A percentile compares a stretch with the other conserved stretches of the same genome.
Conservation (phyloP, 2,888 invertebrate species). For the Noctua janthe region DNA sequence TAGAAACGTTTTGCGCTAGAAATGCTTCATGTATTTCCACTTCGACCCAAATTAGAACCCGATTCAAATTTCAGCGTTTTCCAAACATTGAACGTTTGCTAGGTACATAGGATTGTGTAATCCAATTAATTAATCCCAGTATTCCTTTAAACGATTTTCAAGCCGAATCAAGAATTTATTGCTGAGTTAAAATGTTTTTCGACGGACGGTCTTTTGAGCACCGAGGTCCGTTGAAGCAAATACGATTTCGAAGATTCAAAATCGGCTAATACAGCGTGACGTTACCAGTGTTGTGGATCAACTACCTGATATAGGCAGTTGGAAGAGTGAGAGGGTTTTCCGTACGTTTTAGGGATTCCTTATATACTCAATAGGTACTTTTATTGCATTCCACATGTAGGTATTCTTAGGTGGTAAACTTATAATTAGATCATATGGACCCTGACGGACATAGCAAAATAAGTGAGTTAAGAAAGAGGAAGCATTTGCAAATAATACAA, state of each 20-base stretch:
- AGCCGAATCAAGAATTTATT: background rate
- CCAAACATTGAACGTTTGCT: background rate
- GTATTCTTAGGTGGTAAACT: too few relatives aligned
- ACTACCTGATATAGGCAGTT: too few relatives aligned
- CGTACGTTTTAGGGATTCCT: background rate
- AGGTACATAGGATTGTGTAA: background rate
- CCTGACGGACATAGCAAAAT: too few relatives aligned
- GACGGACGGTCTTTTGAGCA: background rate
- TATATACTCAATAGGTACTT: too few relatives aligned
- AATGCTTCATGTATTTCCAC: background rate
- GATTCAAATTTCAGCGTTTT: background rate
- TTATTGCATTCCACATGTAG: too few relatives aligned
- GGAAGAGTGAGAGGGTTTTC: background rate
- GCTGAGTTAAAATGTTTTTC: background rate
- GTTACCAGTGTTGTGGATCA: too few relatives aligned
- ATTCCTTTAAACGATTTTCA: constrained; percentile 6
- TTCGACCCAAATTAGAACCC: background rate
- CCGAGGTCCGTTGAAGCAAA: background rate
- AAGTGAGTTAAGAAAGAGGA: too few relatives aligned
- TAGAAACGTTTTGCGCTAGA: background rate
- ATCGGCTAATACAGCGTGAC: background rate
- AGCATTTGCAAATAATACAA: too few relatives aligned
- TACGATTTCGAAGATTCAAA: background rate
- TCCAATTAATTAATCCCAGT: constrained; percentile 15
- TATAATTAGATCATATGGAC: too few relatives aligned